These are phyloP conservation scores for Acrobasis suavella DNA, from an alignment of 2,888 invertebrate genomes.

Conservation along the genomic window DNA sequence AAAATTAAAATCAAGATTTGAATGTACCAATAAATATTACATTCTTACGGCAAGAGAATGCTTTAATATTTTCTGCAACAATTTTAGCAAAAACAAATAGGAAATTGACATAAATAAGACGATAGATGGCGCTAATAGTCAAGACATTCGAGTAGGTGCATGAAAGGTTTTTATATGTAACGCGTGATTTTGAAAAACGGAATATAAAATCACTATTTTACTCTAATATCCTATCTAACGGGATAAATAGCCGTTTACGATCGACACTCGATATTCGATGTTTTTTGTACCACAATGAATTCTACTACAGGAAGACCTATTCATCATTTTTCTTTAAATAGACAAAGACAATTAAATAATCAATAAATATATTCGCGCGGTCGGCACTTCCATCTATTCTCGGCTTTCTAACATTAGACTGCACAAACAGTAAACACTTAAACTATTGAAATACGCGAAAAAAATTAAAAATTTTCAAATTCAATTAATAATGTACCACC, in stretches of 20 bases:
- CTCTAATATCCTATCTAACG: constrained; percentile 1
- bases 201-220: constrained; percentile 3
- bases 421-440: too few species aligned
- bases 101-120: constrained; percentile 31
- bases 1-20: neutral
- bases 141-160: constrained; percentile 4
- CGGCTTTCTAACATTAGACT: too few species aligned
- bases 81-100: constrained; percentile 23
- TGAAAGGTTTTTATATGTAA: neutral
- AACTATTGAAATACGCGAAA: too few species aligned
- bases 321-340: neutral
- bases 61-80: constrained; percentile 10
- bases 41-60: neutral
- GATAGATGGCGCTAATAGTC: constrained; percentile 21
- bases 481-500: too few species aligned
- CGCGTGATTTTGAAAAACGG: neutral
- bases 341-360: too few species aligned
- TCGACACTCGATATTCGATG: constrained; percentile 21
- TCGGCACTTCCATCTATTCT: too few species aligned
- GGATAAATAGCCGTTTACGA: constrained; percentile 11
- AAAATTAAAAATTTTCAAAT: too few species aligned
- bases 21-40: too few species aligned
- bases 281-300: constrained; percentile 1
- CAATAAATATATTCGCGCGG: too few species aligned
- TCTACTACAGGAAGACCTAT: neutral